Conservation (phyloP, 2,113 vertebrate species). For the Hippocampus abdominalis region DNA sequence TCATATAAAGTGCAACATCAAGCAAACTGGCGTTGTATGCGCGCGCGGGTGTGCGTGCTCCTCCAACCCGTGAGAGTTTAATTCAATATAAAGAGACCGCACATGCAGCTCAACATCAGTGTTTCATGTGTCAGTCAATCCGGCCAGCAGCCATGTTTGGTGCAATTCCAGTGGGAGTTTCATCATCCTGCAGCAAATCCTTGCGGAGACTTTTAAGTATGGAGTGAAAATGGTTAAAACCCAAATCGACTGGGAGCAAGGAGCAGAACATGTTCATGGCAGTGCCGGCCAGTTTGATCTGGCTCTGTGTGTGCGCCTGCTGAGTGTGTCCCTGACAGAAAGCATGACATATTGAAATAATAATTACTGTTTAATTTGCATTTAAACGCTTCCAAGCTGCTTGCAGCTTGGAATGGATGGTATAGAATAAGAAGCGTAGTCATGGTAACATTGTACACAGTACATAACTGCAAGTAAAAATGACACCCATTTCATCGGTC, state of each 20-base stretch:
- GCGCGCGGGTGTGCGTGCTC: slow-evolving; percentile 27
- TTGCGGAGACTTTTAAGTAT: not conserved
- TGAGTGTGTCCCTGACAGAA: not conserved
- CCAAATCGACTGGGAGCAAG: slow-evolving; percentile 44
- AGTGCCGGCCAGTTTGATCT: slow-evolving; percentile 19
- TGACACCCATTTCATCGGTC: not conserved
- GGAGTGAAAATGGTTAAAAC: slow-evolving; percentile 39
- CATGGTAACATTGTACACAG: not conserved
- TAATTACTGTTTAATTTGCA: not conserved
- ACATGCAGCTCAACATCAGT: slow-evolving; percentile 2
- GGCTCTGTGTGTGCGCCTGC: slow-evolving; percentile 14
- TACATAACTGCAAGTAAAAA: not conserved
- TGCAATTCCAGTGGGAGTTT: slow-evolving; percentile 46
- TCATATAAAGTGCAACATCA: not conserved
- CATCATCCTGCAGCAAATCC: slow-evolving; percentile 30
- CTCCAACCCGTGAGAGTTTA: slow-evolving; percentile 39
- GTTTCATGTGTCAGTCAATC: slow-evolving; percentile 20
- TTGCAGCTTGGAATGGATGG: not conserved
- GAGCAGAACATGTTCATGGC: slow-evolving; percentile 14
- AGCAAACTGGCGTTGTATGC: slow-evolving; percentile 14
- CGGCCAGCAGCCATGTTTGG: slow-evolving; percentile 62
- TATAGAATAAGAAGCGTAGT: not conserved
- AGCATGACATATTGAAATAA: not conserved
- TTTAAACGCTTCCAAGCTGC: not conserved
- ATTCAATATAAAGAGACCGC: slow-evolving; percentile 55